Evolutionary conservation across 1,140 invertebrate genomes (phyloP).

Genomic region (Drosophila kikkawai): DNA sequence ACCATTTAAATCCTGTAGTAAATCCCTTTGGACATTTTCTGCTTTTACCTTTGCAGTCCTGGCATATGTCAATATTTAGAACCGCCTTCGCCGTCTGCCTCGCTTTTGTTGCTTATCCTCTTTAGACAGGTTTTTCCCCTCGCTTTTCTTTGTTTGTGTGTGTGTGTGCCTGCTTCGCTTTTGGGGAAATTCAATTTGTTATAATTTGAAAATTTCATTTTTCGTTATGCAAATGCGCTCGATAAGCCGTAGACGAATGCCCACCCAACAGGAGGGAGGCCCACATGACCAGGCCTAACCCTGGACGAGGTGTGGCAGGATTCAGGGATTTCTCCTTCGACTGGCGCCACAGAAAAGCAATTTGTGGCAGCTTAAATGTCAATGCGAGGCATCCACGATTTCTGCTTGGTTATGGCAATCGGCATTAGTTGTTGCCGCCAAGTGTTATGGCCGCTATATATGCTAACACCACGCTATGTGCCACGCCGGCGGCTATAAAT

Average conservation of each 20-base stretch:
- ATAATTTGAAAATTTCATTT: slow-evolving; percentile 83
- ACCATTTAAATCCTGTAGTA: slow-evolving; percentile 9
- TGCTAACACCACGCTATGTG: slow-evolving; percentile 29
- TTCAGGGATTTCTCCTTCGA: slow-evolving; percentile 1
- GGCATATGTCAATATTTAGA: slow-evolving; percentile 58
- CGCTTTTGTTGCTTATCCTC: slow-evolving; percentile 7
- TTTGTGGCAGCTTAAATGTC: slow-evolving; percentile 80
- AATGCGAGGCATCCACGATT: slow-evolving; percentile 55
- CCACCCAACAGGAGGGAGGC: neutral
- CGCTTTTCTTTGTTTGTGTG: neutral
- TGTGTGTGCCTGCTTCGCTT: slow-evolving; percentile 7
- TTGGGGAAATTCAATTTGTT: slow-evolving; percentile 76
- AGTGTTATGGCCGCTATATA: slow-evolving; percentile 11
- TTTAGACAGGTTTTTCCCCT: slow-evolving; percentile 6
- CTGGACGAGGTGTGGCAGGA: slow-evolving; percentile 22
- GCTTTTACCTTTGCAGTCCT: slow-evolving; percentile 2
- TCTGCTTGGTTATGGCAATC: slow-evolving; percentile 43
- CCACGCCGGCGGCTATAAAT: slow-evolving; percentile 59
- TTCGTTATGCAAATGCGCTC: slow-evolving; percentile 71
- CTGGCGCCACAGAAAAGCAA: slow-evolving; percentile 63
- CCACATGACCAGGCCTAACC: slow-evolving; percentile 35
- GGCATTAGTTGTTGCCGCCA: slow-evolving; percentile 38
- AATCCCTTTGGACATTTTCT: slow-evolving; percentile 30
- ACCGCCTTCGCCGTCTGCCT: neutral
- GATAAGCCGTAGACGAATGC: slow-evolving; percentile 59